Base-by-base conservation (phyloP, 2,113 vertebrate species). In the Brachyistius frenatus region DNA sequence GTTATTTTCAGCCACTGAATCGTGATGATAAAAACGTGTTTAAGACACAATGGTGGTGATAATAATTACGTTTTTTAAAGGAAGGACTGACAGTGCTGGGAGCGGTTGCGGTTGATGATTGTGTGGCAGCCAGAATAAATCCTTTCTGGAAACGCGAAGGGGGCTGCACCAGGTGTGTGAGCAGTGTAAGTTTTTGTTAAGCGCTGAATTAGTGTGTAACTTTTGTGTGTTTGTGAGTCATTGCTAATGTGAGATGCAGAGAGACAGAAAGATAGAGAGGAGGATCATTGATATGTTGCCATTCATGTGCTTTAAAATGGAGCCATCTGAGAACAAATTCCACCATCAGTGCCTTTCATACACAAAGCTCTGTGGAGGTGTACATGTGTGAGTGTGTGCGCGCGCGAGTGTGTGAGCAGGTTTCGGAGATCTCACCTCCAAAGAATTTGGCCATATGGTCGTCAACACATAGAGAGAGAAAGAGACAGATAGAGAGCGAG, bases 371-470 rank as follows among this genome's bases (percentile, higher is more conserved):
- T 65, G 67, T 60, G 63, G 76, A 85, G 84, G 81, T 83, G 87
- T 58, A 53, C 10, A 31, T 37, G 46, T 39, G 62, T 57, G 64
- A 35, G 61, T 14, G 72, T 50, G 41, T n/a, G 66, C 57, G 68
- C 36, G 66, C 57, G 68, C 36, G 23, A 73, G 87, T 46, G 78
- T 74, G 76, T 52, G 79, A 77, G 85, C 85, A 91, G 84, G 79
- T 92, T 91, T 92, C 13, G 82, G 89, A 90, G 88, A 90, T 92
- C 88, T 93, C 89, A 91, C 91, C 90, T 93, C 92, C 71, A 88
- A 91, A 92, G 86, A 86, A 91, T 95, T 93, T 89, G 89, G 85
- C 92, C 93, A 94, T 94, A 94, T 93, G 93, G 91, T 90, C 84
- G 62, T 86, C 85, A 91, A 90, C 86, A 91, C 87, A 90, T 88